A percentile compares a stretch with the other conserved stretches of the same genome.
Evolutionary conservation across 2,888 invertebrate species (phyloP).

Genomic region (Miltochrista miniata): DNA sequence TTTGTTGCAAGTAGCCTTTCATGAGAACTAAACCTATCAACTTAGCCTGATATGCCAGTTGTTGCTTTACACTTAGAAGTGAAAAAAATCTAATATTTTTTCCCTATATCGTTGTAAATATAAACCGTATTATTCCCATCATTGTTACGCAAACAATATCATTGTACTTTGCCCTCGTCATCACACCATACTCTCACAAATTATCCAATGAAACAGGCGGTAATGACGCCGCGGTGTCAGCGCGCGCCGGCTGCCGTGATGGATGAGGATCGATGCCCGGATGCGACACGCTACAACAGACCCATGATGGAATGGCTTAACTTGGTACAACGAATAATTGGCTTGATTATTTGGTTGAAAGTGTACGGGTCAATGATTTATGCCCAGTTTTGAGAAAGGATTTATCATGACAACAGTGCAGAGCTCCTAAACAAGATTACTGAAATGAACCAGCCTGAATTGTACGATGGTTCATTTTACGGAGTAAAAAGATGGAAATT

Average conservation of each 20-base stretch:
- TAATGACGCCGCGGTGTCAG: conserved; percentile 8
- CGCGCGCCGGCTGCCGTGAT: conserved; percentile 29
- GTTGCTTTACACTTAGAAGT: too few relatives aligned
- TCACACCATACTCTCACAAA: conserved; percentile 37
- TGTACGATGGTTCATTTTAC: too few relatives aligned
- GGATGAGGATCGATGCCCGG: conserved; percentile 40
- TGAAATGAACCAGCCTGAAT: too few relatives aligned
- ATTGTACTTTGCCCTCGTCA: conserved; percentile 30
- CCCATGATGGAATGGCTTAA: conserved; percentile 1
- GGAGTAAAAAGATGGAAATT: too few relatives aligned
- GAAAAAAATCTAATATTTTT: too few relatives aligned
- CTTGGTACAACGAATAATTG: background rate
- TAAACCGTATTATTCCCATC: background rate
- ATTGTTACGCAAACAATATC: conserved; percentile 16
- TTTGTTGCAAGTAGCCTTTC: too few relatives aligned
- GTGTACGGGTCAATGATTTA: background rate
- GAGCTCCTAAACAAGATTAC: too few relatives aligned
- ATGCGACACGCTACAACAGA: conserved; percentile 4
- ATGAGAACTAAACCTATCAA: too few relatives aligned
- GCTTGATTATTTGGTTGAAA: background rate
- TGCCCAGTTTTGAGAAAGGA: too few relatives aligned
- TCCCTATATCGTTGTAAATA: too few relatives aligned
- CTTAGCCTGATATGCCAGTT: too few relatives aligned
- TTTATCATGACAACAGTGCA: too few relatives aligned
- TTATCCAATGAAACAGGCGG: conserved; percentile 24